Percentiles rank a stretch among this genome's conserved stretches.
phyloP scores from a whole-genome alignment of 2,113 vertebrate species.

The Catagonus wagneri region DNA sequence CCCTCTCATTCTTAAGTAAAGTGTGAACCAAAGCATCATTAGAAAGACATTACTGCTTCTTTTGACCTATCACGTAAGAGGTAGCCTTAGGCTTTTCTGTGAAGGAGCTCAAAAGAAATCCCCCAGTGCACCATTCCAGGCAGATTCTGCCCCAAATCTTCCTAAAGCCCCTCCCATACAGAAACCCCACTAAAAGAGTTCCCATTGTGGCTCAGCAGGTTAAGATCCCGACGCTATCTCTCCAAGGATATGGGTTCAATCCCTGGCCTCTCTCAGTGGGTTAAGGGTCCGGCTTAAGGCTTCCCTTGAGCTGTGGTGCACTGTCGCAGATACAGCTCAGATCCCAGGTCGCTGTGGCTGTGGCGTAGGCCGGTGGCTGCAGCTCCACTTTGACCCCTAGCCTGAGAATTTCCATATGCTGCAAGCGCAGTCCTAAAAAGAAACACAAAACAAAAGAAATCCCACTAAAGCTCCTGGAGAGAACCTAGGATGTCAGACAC shows the following conservation, averaged over 20 bases:
- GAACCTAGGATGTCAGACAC: background rate
- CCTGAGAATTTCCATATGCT: too few species aligned
- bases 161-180: background rate
- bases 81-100: background rate
- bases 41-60: conserved; percentile 5
- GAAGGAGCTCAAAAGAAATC: background rate
- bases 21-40: background rate
- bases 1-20: background rate
- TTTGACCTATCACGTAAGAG: conserved; percentile 6
- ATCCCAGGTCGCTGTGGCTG: too few species aligned
- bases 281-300: too few species aligned
- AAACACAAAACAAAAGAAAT: background rate
- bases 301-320: too few species aligned
- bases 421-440: too few species aligned
- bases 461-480: background rate
- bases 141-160: background rate
- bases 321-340: too few species aligned
- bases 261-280: too few species aligned
- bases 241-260: too few species aligned
- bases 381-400: too few species aligned
- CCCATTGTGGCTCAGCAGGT: too few species aligned
- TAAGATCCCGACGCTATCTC: too few species aligned
- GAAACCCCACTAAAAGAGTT: background rate
- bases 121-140: background rate
- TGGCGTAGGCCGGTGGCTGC: too few species aligned